phyloP scores from a whole-genome alignment of 35 echinoderm and acorn worm genomes.

The Acanthaster planci region DNA sequence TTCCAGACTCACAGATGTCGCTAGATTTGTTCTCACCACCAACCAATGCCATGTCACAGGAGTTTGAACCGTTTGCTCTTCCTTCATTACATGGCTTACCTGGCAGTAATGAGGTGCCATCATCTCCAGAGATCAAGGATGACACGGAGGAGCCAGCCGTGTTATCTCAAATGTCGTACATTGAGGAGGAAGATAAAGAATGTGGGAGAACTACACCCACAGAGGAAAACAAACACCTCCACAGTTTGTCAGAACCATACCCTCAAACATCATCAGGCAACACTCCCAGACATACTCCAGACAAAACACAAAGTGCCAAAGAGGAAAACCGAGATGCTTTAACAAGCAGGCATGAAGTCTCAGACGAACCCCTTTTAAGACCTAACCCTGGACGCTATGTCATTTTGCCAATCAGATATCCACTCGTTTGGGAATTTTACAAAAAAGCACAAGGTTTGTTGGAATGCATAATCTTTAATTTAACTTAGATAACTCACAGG shows the following conservation, averaged over 20 bases:
- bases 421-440: slow-evolving; percentile 87
- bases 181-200: not conserved
- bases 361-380: slow-evolving; percentile 71
- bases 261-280: not conserved
- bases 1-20: not conserved
- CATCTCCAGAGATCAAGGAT: not conserved
- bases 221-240: not conserved
- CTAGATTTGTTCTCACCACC: not conserved
- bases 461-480: not conserved
- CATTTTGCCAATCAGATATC: slow-evolving; percentile 87
- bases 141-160: not conserved
- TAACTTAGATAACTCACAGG: not conserved
- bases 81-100: not conserved
- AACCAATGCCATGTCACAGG: slow-evolving; percentile 15
- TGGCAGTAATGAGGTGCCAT: not conserved
- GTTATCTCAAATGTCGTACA: slow-evolving; percentile 12
- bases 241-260: not conserved
- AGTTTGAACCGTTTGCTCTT: not conserved
- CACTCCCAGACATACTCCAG: not conserved
- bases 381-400: slow-evolving; percentile 70
- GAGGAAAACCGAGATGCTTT: not conserved
- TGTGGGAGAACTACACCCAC: not conserved
- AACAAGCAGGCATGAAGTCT: not conserved
- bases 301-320: not conserved
- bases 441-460: slow-evolving; percentile 90